These are phyloP conservation scores for Brachypalpus laphriformis DNA, from an alignment of 2,888 invertebrate genomes.

Conservation along the genomic window DNA sequence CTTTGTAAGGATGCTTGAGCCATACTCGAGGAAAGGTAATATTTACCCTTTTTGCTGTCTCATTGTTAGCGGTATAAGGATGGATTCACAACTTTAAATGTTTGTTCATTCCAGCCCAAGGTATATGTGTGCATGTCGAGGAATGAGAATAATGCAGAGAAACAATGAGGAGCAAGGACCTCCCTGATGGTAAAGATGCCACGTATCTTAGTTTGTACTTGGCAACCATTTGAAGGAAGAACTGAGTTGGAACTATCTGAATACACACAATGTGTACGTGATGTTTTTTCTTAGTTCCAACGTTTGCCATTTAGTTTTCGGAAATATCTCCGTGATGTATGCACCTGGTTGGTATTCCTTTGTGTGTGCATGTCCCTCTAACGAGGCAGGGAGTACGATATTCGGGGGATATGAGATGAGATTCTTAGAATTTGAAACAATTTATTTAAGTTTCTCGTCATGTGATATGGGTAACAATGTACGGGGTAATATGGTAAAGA, in stretches of 20 bases:
- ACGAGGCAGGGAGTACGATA: neutral
- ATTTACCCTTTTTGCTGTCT: constrained; percentile 72
- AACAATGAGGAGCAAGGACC: constrained; percentile 64
- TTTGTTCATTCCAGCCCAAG: constrained; percentile 52
- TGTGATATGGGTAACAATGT: constrained; percentile 58
- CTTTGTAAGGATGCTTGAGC: constrained; percentile 65
- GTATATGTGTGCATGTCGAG: constrained; percentile 19
- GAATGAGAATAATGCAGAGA: neutral
- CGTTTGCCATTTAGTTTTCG: constrained; percentile 57
- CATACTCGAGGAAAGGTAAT: constrained; percentile 66
- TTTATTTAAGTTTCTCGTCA: constrained; percentile 63
- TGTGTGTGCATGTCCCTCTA: constrained; percentile 21
- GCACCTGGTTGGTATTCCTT: constrained; percentile 37
- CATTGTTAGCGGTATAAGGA: constrained; percentile 45
- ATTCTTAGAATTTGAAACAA: constrained; percentile 63
- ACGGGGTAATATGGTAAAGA: neutral
- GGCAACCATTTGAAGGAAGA: constrained; percentile 38
- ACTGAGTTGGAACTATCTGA: constrained; percentile 53
- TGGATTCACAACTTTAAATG: constrained; percentile 67
- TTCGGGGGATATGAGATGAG: constrained; percentile 35
- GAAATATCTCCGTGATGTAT: constrained; percentile 26
- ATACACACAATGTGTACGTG: constrained; percentile 61
- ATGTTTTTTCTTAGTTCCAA: constrained; percentile 27
- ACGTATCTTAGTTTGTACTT: constrained; percentile 66
- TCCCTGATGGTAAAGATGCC: constrained; percentile 48